Percentiles rank a stretch among this genome's conserved stretches.
These are phyloP conservation scores for Manis javanica DNA, from an alignment of 2,797 vertebrate genomes.

Conservation along the genomic window DNA sequence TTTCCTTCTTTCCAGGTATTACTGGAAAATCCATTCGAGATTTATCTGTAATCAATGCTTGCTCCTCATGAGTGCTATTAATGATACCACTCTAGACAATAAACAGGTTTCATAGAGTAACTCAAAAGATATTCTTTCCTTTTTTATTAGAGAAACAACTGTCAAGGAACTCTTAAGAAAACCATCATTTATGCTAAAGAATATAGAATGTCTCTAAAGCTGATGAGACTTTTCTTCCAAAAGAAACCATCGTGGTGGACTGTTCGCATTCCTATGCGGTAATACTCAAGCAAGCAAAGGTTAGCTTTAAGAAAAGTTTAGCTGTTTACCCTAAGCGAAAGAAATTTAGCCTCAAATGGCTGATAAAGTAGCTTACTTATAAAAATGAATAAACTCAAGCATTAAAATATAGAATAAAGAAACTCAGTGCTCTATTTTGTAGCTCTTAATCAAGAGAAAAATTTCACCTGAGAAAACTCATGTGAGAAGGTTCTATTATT, in stretches of 20 bases:
- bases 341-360: background rate
- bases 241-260: background rate
- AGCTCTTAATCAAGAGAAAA: conserved; percentile 16
- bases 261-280: background rate
- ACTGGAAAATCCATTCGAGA: conserved; percentile 7
- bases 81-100: background rate
- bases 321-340: background rate
- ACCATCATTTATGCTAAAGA: background rate
- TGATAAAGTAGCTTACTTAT: background rate
- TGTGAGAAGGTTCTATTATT: background rate
- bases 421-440: background rate
- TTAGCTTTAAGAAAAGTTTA: conserved; percentile 26
- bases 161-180: background rate
- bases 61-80: background rate
- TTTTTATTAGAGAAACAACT: background rate
- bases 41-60: background rate
- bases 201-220: background rate
- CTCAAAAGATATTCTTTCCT: background rate
- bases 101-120: background rate
- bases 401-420: conserved; percentile 7
- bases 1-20: background rate
- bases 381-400: background rate
- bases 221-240: background rate
- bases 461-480: background rate
- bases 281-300: background rate